Evolutionary conservation across 2,113 vertebrate species (phyloP), one percentile per base, ranked within the genome.

Genomic region (Thalassoma bifasciatum): DNA sequence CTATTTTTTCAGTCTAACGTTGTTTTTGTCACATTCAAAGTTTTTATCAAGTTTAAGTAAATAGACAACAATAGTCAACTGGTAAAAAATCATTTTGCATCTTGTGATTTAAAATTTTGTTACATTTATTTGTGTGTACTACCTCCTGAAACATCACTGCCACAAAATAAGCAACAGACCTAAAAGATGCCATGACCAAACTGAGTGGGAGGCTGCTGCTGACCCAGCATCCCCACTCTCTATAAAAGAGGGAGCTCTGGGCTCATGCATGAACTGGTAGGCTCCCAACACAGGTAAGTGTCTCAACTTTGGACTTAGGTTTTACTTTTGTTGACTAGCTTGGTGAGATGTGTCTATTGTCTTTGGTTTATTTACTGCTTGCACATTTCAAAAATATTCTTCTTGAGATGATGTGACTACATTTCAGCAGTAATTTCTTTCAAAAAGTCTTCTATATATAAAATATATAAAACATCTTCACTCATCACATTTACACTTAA

Each of bases 261-360:
- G 40, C 56, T 10, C 58, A 40, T 53, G n/a, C 30, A 44, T 30
- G 63, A 81, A 62, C 65, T 81, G 77, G 72, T 66, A 59, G 53
- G 69, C 84, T 30, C 36, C 67, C 46, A 50, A 14, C 61, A 71
- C 69, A 81, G 84, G 84, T 86, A 22, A 68, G 84, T 86, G 12
- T 13, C 59, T 54, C n/a, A 1, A 63, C 17, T 70, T 14, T 42
- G 6, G 57, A 3, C 4, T 30, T 16, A 51, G 2, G 30, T 34
- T 56, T 22, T 12, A 14, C 1, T 62, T 0, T 1, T 34, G 14
- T 16, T 34, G 1, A 42, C 56, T 66, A 21, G 1, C 16, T 6
- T 4, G 26, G 36, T 1, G 37, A 42, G 10, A 12, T 58, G 17
- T n/a, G 22, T 8, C 23, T 36, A 46, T 56, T 17, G 8, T 21